phyloP scores from a whole-genome alignment of 2,797 vertebrate genomes.

The Amazonetta brasiliensis region DNA sequence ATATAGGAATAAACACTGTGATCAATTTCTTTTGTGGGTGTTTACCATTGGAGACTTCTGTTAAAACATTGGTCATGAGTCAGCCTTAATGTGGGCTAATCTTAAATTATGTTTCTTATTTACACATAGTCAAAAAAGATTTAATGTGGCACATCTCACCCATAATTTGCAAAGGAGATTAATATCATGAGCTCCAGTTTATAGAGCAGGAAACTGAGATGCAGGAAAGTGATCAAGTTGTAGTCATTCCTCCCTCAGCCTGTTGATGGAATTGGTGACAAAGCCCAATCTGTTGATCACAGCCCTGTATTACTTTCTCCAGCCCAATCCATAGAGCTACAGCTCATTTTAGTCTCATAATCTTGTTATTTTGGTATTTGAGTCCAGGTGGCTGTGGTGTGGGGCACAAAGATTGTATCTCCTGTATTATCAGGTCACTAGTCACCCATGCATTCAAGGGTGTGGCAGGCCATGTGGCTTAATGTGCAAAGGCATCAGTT shows the following conservation, averaged over 20 bases:
- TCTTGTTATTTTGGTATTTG: not conserved
- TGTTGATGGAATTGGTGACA: not conserved
- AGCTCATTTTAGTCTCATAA: not conserved
- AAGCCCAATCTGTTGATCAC: not conserved
- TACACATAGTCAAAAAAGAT: not conserved
- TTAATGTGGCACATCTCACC: not conserved
- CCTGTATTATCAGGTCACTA: not conserved
- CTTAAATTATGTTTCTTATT: not conserved
- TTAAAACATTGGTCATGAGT: not conserved
- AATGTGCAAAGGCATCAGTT: not conserved
- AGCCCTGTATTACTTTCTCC: not conserved
- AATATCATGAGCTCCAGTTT: not conserved
- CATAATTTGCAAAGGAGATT: not conserved
- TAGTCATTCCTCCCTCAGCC: accelerated
- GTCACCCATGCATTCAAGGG: not conserved
- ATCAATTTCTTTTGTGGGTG: not conserved
- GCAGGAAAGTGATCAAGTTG: not conserved
- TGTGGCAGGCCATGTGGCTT: not conserved
- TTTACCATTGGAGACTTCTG: not conserved
- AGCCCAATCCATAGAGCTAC: not conserved
- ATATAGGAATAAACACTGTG: not conserved
- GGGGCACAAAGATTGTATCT: not conserved
- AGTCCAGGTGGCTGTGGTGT: not conserved
- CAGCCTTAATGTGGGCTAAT: not conserved
- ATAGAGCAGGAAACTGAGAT: not conserved